Base-by-base conservation (phyloP, 1,140 invertebrate species). In the Drosophila sturtevanti region DNA sequence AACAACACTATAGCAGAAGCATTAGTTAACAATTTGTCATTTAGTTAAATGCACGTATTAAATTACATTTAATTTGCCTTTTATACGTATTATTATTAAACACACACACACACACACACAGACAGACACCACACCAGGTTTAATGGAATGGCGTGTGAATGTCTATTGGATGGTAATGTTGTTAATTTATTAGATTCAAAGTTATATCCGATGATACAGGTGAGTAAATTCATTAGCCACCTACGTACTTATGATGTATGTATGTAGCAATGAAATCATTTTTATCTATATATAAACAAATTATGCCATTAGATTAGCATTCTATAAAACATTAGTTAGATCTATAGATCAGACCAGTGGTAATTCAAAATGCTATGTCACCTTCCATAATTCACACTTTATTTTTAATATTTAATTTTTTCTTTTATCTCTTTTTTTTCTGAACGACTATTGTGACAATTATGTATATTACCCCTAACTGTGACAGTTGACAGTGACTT, bases 241-340 rank as follows among this genome's bases (percentile, higher is more conserved):
- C 55, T 51, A 24, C 22, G 4, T 24, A 24, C 22, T 2, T 24
- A 24, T 24, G 22, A 24, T 24, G 22, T 24, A 24, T 24, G 22
- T 24, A 44, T 58, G 38, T 51, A 7, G 52, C 73, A 81, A 77
- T 87, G 79, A 87, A 82, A 89, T 89, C 82, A 87, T 66, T 87
- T 87, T 70, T 68, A 62, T 87, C 76, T 87, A 86, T 82, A 87
- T 86, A 72, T 86, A 86, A 77, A 87, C 82, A 67, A 87, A 87
- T 86, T 87, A 86, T 86, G 82, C 68, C 82, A 86, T 82, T 64
- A 58, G 62, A 58, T 69, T 44, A 51, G 58, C 56, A 48, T 52
- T 60, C 5, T 58, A 63, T 35, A 63, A 63, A 27, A 4, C 11
- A 18, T 7, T 6, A 31, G 27, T 31, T 31, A 11, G 34, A 60